Evolutionary conservation across 2,113 vertebrate species (phyloP), one percentile per base, ranked within the genome.

Genomic region (Tachuris rubrigastra): DNA sequence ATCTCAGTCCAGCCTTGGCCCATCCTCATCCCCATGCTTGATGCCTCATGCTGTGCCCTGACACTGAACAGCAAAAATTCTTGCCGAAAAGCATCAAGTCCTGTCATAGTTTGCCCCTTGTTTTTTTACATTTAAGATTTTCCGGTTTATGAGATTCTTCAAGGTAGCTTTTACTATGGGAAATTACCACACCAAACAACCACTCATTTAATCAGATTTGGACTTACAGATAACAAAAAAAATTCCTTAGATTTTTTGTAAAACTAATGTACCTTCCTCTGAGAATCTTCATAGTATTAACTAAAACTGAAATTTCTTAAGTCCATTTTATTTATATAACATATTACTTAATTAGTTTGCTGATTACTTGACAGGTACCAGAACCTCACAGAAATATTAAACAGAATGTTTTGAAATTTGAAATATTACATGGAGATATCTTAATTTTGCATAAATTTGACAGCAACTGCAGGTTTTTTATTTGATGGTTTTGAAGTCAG

Each of bases 1-100:
- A 30, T 21, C 47, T 15, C 25, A n/a, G 16, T 8, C 27, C 33
- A 72, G 18, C 8, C 23, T 46, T 49, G 20, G 12, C n/a, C 14
- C 3, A 42, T 13, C 8, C 23, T 12, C 3, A 7, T 6, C 5
- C 12, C 11, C 4, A 10, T 42, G 13, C 6, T 13, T 35, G 11
- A 28, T 28, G 14, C 17, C 12, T 4, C 7, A 7, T 41, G 10
- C 31, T 50, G 20, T 72, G 11, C 31, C 28, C 25, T 86, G 63
- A 47, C 47, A 42, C 3, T 20, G 5, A 71, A 23, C 12, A 31
- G 39, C 7, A 85, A 72, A 37, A 67, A 23, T 19, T 49, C 22
- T 58, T 66, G 17, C 10, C 37, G 28, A 53, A 80, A 74, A 17
- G 6, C 8, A 58, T 46, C 25, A 37, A 25, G 18, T n/a, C 4